A percentile compares a stretch with the other conserved stretches of the same genome.
Conservation (phyloP, 2,113 vertebrate species). For the rabbit (Oryctolagus cuniculus) region mOryCun1.1 NC_091436.1:157528001-157528500, state of each 20-base stretch:
- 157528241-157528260: not conserved
- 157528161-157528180: not conserved
- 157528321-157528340: not conserved
- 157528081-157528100: not conserved
- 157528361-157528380: not conserved
- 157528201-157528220: not conserved
- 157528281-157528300: not conserved
- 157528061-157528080: not conserved
- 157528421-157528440: not conserved
- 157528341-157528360: not conserved
- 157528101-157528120: not conserved
- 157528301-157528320: not conserved
- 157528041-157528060: not conserved
- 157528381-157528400: not conserved
- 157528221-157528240: constrained; percentile 15
- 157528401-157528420: not conserved
- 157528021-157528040: not conserved
- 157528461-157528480: not conserved
- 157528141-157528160: not conserved
- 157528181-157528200: not conserved
- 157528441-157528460: not conserved
- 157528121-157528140: not conserved
- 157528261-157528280: not conserved
- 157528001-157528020: too few species aligned
- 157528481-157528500: not conserved